These are phyloP conservation scores for Cerceris rybyensis DNA, from an alignment of 2,888 invertebrate species.

Conservation along the genomic window DNA sequence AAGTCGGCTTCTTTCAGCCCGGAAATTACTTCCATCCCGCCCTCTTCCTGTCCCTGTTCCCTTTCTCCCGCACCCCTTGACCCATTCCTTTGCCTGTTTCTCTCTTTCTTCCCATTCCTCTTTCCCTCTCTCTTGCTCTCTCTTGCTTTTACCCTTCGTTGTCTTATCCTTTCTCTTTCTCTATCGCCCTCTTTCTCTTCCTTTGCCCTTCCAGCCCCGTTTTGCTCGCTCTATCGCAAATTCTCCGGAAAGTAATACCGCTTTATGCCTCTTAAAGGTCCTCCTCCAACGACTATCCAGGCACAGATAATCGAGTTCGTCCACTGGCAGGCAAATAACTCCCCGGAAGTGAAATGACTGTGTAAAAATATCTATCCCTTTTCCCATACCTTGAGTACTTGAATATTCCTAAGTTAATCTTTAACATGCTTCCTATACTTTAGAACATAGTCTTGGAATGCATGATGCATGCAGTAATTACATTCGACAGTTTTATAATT, in stretches of 20 bases:
- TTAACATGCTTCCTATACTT: too few relatives aligned
- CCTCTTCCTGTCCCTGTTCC: slow-evolving; percentile 55
- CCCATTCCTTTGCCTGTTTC: not conserved
- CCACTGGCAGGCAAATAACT: slow-evolving; percentile 54
- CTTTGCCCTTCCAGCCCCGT: slow-evolving; percentile 10
- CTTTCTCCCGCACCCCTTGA: slow-evolving; percentile 22
- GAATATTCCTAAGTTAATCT: too few relatives aligned
- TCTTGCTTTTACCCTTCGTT: not conserved
- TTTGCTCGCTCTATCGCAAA: slow-evolving; percentile 28
- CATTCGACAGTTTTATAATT: too few relatives aligned
- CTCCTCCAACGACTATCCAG: slow-evolving; percentile 57
- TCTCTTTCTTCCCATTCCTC: not conserved
- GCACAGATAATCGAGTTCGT: slow-evolving; percentile 62
- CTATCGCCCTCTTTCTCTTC: not conserved
- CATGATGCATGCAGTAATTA: too few relatives aligned
- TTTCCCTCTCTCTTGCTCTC: not conserved
- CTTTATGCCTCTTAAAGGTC: slow-evolving; percentile 58
- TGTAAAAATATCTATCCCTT: not conserved
- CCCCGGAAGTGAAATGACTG: not conserved
- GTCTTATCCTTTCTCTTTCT: not conserved
- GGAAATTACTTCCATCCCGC: slow-evolving; percentile 74
- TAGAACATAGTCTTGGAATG: too few relatives aligned
- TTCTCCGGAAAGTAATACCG: slow-evolving; percentile 59
- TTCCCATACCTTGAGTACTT: not conserved
- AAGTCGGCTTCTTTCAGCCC: slow-evolving; percentile 71